A percentile compares a stretch with the other conserved stretches of the same genome.
Evolutionary conservation across 1,140 invertebrate species (phyloP).

Genomic region (Trichonephila inaurata): DNA sequence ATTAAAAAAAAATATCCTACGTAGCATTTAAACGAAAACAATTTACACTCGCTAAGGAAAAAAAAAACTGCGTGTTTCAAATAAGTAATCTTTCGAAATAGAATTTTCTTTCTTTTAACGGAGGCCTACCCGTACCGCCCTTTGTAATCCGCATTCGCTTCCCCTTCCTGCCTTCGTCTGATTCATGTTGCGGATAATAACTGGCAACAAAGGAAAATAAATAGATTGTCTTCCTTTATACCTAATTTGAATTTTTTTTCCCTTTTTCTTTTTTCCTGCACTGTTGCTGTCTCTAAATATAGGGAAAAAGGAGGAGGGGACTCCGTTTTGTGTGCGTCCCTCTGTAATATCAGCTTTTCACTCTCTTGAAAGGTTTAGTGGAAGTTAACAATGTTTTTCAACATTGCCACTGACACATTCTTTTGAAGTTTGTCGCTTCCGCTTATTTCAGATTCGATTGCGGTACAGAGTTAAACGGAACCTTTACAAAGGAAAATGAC

Average conservation of each 20-base stretch:
- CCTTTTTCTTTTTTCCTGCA: background rate
- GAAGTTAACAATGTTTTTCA: conserved; percentile 23
- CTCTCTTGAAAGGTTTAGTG: conserved; percentile 1
- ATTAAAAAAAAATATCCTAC: conserved; percentile 35
- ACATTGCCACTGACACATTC: conserved; percentile 19
- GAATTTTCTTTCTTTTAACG: conserved; percentile 61
- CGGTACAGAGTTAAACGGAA: background rate
- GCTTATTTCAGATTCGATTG: conserved; percentile 31
- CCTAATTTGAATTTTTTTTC: conserved; percentile 61
- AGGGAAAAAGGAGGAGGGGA: background rate
- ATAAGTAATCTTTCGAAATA: conserved; percentile 58
- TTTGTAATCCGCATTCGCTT: conserved; percentile 57
- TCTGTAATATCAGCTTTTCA: conserved; percentile 51
- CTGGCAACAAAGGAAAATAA: conserved; percentile 60
- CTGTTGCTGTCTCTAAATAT: background rate
- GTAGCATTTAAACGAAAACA: conserved; percentile 67
- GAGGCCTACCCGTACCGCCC: background rate
- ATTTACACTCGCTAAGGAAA: conserved; percentile 59
- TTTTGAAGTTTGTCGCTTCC: conserved; percentile 30
- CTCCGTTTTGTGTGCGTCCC: conserved; percentile 17
- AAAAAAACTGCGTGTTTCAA: conserved; percentile 58
- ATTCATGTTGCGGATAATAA: conserved; percentile 67
- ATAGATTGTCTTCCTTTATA: conserved; percentile 66
- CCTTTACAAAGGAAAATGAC: conserved; percentile 27
- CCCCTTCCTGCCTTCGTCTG: conserved; percentile 15